A percentile compares a stretch with the other conserved stretches of the same genome.
phyloP scores from a whole-genome alignment of 1,140 invertebrate species.

The Drosophila nigrodunni region DNA sequence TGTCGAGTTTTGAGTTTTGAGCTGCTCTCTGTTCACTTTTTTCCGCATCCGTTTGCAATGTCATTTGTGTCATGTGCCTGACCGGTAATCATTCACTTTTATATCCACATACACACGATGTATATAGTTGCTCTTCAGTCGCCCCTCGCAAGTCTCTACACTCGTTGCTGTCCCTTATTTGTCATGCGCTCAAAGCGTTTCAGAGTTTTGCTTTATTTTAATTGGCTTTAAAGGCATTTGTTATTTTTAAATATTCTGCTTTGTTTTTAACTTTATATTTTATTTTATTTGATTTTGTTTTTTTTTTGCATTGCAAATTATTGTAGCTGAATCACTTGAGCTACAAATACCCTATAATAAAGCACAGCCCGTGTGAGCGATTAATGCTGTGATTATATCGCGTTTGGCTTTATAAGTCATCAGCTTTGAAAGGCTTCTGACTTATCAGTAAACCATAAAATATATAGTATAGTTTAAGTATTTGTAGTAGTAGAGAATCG shows the following conservation, averaged over 20 bases:
- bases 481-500: neutral
- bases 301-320: conserved; percentile 33
- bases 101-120: conserved; percentile 8
- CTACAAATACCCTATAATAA: conserved; percentile 8
- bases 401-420: neutral
- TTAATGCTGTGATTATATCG: conserved; percentile 53
- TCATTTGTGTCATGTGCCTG: conserved; percentile 70
- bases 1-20: conserved; percentile 13
- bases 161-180: conserved; percentile 19
- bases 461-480: conserved; percentile 11
- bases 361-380: conserved; percentile 6
- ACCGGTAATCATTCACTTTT: conserved; percentile 51
- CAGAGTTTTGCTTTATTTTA: conserved; percentile 58
- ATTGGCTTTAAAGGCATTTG: conserved; percentile 52
- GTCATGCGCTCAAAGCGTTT: conserved; percentile 29
- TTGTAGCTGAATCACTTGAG: conserved; percentile 48
- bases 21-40: conserved; percentile 37
- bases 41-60: conserved; percentile 79
- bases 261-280: conserved; percentile 25
- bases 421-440: neutral
- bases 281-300: conserved; percentile 16
- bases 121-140: neutral
- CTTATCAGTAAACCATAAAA: conserved; percentile 26
- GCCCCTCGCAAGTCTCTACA: neutral
- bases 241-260: conserved; percentile 12